Percentiles rank a stretch among this genome's conserved stretches.
Conservation (phyloP, 2,797 vertebrate species). For the Cheirogaleus major region DNA sequence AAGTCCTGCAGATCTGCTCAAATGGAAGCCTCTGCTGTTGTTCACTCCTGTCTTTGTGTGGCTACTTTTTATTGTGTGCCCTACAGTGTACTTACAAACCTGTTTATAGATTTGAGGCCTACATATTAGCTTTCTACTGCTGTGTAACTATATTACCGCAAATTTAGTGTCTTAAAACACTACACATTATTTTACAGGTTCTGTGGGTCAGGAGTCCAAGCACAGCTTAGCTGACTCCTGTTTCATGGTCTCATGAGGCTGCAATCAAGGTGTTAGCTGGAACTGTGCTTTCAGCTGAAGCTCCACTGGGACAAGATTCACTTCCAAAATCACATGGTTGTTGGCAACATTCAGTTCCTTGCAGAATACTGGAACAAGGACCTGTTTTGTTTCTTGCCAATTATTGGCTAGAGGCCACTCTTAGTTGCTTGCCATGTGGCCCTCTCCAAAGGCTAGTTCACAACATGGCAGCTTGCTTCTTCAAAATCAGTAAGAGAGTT, state of each 20-base stretch:
- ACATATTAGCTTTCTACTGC: background rate
- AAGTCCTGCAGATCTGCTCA: background rate
- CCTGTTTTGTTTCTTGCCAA: background rate
- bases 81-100: background rate
- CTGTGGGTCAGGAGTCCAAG: background rate
- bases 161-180: background rate
- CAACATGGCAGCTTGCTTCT: background rate
- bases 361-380: background rate
- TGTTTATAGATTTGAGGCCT: background rate
- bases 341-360: background rate
- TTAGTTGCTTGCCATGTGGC: background rate
- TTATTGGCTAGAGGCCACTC: background rate
- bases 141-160: background rate
- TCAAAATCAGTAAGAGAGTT: background rate
- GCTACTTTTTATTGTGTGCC: background rate
- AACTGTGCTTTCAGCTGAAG: background rate
- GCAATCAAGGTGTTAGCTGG: background rate
- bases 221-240: background rate
- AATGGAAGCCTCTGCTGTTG: background rate
- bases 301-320: background rate
- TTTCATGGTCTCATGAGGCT: background rate
- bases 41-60: background rate
- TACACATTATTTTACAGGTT: background rate
- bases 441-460: background rate
- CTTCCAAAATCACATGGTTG: background rate